These are phyloP conservation scores for Erebia epiphron DNA, from an alignment of 2,888 invertebrate species.

Conservation along the genomic window DNA sequence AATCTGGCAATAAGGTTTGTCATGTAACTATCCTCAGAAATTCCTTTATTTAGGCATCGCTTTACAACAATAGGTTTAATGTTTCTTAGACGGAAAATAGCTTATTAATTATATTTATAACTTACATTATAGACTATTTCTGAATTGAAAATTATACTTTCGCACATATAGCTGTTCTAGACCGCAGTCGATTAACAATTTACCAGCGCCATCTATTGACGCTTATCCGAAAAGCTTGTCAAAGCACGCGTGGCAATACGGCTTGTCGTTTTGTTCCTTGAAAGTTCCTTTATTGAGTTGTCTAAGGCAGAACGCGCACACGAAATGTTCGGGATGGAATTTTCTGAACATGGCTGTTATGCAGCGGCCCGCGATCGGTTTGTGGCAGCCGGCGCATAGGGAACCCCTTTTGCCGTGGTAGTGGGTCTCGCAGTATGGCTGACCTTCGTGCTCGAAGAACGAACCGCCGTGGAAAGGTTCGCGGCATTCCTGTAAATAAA, in stretches of 20 bases:
- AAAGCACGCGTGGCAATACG: slow-evolving; percentile 99
- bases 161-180: neutral
- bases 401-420: slow-evolving; percentile 99
- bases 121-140: neutral
- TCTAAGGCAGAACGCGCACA: slow-evolving; percentile 99
- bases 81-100: neutral
- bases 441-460: slow-evolving; percentile 99
- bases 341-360: slow-evolving; percentile 99
- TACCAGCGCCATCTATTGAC: neutral
- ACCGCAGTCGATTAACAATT: neutral
- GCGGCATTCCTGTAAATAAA: slow-evolving; percentile 92
- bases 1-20: too few species aligned
- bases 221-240: slow-evolving; percentile 96
- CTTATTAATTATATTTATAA: neutral
- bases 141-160: slow-evolving; percentile 4
- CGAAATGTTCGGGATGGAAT: slow-evolving; percentile 99
- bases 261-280: slow-evolving; percentile 99
- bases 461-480: slow-evolving; percentile 98
- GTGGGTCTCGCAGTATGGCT: slow-evolving; percentile 99
- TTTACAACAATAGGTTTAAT: neutral
- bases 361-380: slow-evolving; percentile 98
- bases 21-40: neutral
- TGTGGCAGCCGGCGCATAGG: slow-evolving; percentile 98
- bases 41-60: neutral
- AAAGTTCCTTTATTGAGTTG: slow-evolving; percentile 99